Base-by-base conservation (phyloP, 2,888 invertebrate species). In the Meliscaeva auricollis region DNA sequence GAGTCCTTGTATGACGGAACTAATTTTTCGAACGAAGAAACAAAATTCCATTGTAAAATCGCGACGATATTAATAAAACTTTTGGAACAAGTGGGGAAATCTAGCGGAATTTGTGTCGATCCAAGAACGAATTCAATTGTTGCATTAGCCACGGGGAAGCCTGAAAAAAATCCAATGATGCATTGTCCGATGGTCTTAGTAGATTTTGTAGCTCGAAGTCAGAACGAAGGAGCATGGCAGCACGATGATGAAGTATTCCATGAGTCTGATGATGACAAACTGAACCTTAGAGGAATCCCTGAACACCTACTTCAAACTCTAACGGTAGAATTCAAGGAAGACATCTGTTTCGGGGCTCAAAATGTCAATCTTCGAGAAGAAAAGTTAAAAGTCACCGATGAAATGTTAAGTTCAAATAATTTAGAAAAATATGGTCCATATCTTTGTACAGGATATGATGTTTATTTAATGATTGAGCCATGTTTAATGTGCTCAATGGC, bases 401-500 rank as follows among this genome's bases (percentile, higher is more conserved):
- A 87, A 60, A 35, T 77, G 26, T 20, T 68, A 17, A 83, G 62
- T 17, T 87, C 88, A 0, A 92, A 93, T 41, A 92, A 92, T 87
- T 88, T 92, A 13, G 76, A 78, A 6, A 92, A 92, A 87, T 92
- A 90, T 77, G 94, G 94, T 1, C 95, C 96, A 0, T 98, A 98
- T 91, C 92, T 98, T 60, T 97, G 97, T 92, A 98, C 98, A 0
- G 96, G 96, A 2, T 98, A 97, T 91, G 96, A 97, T 92, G 92
- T 97, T 1, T 98, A 97, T 90, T 91, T 97, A 50, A 94, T 96
- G 0, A 94, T 94, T 81, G 99, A 99, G 91, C 98, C 99, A 0
- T 99, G 99, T 92, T 90, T 97, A 0, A 97, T 99, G 96, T 99
- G 99, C 92, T 94, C 97, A 0, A 99, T 99, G 99, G 98, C 96